phyloP scores from a whole-genome alignment of 2,888 invertebrate genomes.

The Oasisia sp. region DNA sequence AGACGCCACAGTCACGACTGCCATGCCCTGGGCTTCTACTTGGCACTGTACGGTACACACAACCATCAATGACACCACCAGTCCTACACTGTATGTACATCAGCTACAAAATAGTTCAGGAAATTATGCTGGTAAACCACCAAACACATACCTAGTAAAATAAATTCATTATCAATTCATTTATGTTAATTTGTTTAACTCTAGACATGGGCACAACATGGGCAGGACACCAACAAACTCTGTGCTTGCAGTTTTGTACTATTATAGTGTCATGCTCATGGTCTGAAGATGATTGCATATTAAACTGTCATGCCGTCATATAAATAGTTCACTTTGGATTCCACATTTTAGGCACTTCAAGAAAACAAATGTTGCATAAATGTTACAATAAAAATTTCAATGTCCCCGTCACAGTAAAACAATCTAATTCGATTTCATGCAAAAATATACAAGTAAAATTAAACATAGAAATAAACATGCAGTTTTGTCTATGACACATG shows the following conservation, averaged over 20 bases:
- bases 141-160: not conserved
- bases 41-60: not conserved
- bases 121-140: not conserved
- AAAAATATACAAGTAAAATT: not conserved
- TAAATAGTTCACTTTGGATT: not conserved
- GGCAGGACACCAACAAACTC: too few relatives aligned
- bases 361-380: not conserved
- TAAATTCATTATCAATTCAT: not conserved
- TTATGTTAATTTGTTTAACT: not conserved
- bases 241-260: too few relatives aligned
- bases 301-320: not conserved
- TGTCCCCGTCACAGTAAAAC: not conserved
- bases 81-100: not conserved
- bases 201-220: not conserved
- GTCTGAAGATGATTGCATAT: not conserved
- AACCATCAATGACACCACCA: not conserved
- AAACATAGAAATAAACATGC: not conserved
- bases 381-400: not conserved
- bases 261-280: not conserved
- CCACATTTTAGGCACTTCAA: not conserved
- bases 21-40: not conserved
- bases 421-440: not conserved
- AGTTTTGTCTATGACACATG: not conserved
- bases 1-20: not conserved
- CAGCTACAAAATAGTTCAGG: not conserved